Base-by-base conservation (phyloP, 2,888 invertebrate genomes). In the Dasysyrphus albostriatus region DNA sequence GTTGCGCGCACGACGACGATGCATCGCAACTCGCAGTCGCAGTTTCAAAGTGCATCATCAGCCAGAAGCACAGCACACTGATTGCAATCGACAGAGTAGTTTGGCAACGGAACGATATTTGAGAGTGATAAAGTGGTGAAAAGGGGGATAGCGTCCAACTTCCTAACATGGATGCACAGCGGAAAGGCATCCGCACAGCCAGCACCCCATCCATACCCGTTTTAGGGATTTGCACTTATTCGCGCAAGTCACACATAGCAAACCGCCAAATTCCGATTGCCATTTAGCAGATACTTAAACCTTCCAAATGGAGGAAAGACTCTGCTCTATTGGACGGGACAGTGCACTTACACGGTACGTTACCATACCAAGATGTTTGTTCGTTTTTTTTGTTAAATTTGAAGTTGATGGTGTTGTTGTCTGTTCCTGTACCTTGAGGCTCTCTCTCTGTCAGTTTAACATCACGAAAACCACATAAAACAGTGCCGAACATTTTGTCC, bases 401-500 rank as follows among this genome's bases (percentile, higher is more conserved):
- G 34, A 34, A 16, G 34, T 37, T 56, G 32, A 56, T 56, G 32
- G 56, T 56, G 32, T 19, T 58, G 24, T 65, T 67, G 54, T 16
- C 16, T n/a, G 24, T 51, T 59, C 58, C 58, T 54, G 37, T 49
- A 37, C 44, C 24, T 44, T 29, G 19, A 54, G 42, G 12, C 34
- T 42, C 47, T 54, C 54, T 54, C 29, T 34, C 47, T 83, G 83
- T 83, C 82, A 81, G 63, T 82, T 73, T 54, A 78, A 78, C 78
- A 87, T 83, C 87, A 87, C 87, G 87, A 87, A 87, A 87, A 87
- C 83, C 82, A 87, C 87, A 87, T 87, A 87, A 87, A 87, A 87
- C 87, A 87, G 83, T 79, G 83, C 87, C 87, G 87, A 87, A 75
- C 83, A 83, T 87, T 87, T 87, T 83, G 87, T 79, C 78, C 78